Base-by-base conservation (phyloP, 2,888 invertebrate genomes). In the Xanthia icteritia region DNA sequence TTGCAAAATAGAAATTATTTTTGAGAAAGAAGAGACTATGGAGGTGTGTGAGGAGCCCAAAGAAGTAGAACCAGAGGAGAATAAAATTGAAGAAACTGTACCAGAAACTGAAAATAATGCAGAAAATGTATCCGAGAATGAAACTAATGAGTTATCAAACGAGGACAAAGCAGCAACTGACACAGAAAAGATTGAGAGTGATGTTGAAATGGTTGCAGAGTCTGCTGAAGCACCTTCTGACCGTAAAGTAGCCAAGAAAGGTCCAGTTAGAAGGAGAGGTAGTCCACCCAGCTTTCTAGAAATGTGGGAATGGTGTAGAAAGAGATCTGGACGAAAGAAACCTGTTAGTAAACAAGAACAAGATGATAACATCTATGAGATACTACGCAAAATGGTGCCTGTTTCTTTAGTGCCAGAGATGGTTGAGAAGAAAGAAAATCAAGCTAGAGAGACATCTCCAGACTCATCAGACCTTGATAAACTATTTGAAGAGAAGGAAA, bases 241-340 rank as follows among this genome's bases (percentile, higher is more conserved):
- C 31, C 86, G 90, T 66, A 97, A 97, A 90, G 92, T 93, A 61
- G 94, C 94, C 51, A 97, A 96, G 77, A 97, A 97, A 87, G 93
- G 94, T 64, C 94, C 97, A 17, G 97, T 96, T 3, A 97, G 98
- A 86, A 95, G 98, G n/a, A 96, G 98, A 81, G 97, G 98, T 60
- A 98, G 98, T 93, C 97, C 98, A 51, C 94, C 98, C 23, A 97
- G 97, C 69, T 97, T 97, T 87, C 93, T 98, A 39, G 97, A 98
- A 88, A 98, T 98, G 87, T 98, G 98, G 98, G 98, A 98, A 71
- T 98, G 98, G 98, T 98, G 98, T 87, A 94, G 97, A 73, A 97
- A 97, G 87, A 91, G 97, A 81, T 97, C 97, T 20, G 94, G 94
- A 0, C 91, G 96, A n/a, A 97, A 96, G 76, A 96, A 96, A 91